Percentiles rank a stretch among this genome's conserved stretches.
phyloP scores from a whole-genome alignment of 2,113 vertebrate species.

The Anseranas semipalmata region DNA sequence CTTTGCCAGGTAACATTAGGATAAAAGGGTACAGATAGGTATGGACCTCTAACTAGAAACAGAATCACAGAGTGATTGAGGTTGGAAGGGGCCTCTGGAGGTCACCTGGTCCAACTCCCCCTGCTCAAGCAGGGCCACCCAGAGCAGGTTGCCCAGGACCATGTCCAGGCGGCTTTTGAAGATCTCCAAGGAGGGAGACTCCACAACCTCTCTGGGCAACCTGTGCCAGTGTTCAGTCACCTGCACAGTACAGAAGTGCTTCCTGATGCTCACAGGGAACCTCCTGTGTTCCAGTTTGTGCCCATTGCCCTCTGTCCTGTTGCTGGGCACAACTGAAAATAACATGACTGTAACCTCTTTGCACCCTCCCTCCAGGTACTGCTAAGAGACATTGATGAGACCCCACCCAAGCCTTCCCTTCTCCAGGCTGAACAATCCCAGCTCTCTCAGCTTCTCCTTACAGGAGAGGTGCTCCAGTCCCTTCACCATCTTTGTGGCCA shows the following conservation, averaged over 20 bases:
- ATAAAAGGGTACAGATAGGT: background rate
- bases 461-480: background rate
- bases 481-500: background rate
- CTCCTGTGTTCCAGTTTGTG: background rate
- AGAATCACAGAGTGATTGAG: background rate
- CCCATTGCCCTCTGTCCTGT: background rate
- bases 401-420: background rate
- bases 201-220: background rate
- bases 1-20: background rate
- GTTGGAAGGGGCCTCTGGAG: background rate
- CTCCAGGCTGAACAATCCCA: background rate
- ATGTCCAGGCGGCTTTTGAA: background rate
- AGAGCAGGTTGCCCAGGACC: background rate
- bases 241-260: background rate
- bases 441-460: background rate
- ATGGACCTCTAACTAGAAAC: background rate
- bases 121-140: background rate
- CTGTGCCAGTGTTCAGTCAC: background rate
- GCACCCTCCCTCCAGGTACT: background rate
- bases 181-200: background rate
- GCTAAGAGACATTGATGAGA: background rate
- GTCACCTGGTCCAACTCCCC: background rate
- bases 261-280: background rate
- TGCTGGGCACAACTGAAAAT: background rate
- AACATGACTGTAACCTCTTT: background rate